phyloP scores from a whole-genome alignment of 2,113 vertebrate genomes.

The Ctenodactylus gundi region DNA sequence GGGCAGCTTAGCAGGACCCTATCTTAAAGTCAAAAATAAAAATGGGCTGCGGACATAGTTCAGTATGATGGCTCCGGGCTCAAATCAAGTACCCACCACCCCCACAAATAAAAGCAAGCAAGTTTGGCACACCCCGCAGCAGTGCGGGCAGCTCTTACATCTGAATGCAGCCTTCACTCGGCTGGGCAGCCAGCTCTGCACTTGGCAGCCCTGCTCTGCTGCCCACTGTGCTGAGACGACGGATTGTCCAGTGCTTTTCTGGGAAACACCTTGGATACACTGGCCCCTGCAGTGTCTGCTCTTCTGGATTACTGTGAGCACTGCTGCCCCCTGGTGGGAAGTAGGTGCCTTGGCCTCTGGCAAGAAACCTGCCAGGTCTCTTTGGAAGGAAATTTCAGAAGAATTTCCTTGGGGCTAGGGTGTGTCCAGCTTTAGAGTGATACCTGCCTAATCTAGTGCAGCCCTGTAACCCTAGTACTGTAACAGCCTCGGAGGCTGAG shows the following conservation, averaged over 20 bases:
- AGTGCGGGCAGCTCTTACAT: not conserved
- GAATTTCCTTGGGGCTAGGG: not conserved
- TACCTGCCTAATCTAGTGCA: too few species aligned
- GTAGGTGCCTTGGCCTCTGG: not conserved
- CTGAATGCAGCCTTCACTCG: not conserved
- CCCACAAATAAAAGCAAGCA: too few species aligned
- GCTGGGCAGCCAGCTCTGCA: not conserved
- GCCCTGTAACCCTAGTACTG: too few species aligned
- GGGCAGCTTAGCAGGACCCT: too few species aligned
- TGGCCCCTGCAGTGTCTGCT: too few species aligned
- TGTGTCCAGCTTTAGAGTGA: too few species aligned
- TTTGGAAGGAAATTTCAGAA: not conserved
- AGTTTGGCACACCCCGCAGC: not conserved
- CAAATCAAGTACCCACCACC: too few species aligned
- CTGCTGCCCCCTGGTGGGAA: constrained; percentile 43
- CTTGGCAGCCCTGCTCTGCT: not conserved
- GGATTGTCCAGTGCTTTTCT: not conserved
- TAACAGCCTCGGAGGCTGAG: too few species aligned
- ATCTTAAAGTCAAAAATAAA: too few species aligned
- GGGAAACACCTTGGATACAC: not conserved
- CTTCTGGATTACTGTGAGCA: too few species aligned
- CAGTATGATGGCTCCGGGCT: too few species aligned
- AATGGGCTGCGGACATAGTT: too few species aligned
- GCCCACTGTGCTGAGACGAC: fast-evolving
- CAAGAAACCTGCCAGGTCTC: not conserved